These are phyloP conservation scores for Lepidurus apus DNA, from an alignment of 1,140 invertebrate species.

Conservation along the genomic window DNA sequence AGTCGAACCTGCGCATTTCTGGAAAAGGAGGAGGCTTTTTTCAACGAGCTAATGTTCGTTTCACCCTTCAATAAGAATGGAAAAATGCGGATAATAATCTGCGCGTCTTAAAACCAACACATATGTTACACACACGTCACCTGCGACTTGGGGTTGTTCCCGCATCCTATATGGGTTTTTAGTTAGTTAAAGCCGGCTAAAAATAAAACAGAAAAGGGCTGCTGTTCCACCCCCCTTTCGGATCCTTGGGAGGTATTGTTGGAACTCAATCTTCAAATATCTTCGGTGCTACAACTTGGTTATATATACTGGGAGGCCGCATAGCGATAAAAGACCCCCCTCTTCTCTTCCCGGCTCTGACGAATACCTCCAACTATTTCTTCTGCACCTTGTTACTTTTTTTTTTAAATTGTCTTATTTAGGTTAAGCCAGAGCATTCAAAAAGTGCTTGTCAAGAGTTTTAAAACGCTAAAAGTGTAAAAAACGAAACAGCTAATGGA, in stretches of 20 bases:
- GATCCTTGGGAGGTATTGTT: slow-evolving; percentile 21
- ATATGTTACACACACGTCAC: slow-evolving; percentile 21
- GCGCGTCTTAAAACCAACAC: neutral
- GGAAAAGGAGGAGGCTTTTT: too few relatives aligned
- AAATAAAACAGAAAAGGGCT: slow-evolving; percentile 12
- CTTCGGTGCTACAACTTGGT: neutral
- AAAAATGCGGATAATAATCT: neutral
- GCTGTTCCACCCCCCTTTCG: neutral
- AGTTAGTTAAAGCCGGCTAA: neutral
- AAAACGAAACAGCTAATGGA: neutral
- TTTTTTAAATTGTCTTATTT: neutral
- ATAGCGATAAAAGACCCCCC: slow-evolving; percentile 6
- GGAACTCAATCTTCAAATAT: slow-evolving; percentile 19
- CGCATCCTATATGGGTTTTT: neutral
- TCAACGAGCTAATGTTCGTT: too few relatives aligned
- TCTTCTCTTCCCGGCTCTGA: neutral
- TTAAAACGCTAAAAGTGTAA: slow-evolving; percentile 5
- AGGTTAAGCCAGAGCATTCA: neutral
- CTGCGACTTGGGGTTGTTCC: neutral
- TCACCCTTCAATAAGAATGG: too few relatives aligned
- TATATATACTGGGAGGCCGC: neutral
- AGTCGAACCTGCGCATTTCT: too few relatives aligned
- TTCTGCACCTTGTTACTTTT: neutral
- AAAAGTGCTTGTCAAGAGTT: slow-evolving; percentile 3
- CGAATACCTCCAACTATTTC: neutral